phyloP scores from a whole-genome alignment of 2,888 invertebrate genomes.

The Pristionchus arcanus region DNA sequence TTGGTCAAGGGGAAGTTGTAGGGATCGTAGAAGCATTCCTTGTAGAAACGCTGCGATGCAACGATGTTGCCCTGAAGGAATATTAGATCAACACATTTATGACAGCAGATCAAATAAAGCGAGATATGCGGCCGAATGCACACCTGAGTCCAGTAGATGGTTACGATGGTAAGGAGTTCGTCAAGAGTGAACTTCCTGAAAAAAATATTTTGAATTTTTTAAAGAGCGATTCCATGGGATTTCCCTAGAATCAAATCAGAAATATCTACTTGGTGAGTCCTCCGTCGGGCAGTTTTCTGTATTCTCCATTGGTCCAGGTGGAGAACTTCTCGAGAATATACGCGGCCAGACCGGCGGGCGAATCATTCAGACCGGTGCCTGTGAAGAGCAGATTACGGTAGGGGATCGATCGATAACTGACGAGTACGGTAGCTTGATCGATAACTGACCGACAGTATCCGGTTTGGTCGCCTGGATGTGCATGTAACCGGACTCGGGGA shows the following conservation, averaged over 20 bases:
- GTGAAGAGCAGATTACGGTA: not conserved
- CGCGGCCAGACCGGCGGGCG: constrained; percentile 90
- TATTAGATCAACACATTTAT: not conserved
- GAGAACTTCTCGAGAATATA: constrained; percentile 93
- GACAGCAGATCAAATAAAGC: too few species aligned
- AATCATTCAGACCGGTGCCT: constrained; percentile 87
- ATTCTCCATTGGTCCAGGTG: constrained; percentile 84
- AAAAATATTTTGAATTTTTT: not conserved
- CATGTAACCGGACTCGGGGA: constrained; percentile 82
- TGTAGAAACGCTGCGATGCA: constrained; percentile 87
- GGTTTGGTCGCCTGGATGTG: constrained; percentile 92
- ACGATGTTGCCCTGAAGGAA: constrained; percentile 84
- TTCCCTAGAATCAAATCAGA: too few species aligned
- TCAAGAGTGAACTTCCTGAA: constrained; percentile 85
- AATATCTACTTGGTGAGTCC: constrained; percentile 82
- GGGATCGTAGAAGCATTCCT: constrained; percentile 82
- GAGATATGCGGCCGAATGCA: too few species aligned
- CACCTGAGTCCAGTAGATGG: constrained; percentile 87
- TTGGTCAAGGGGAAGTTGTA: not conserved
- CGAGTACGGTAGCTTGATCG: too few species aligned
- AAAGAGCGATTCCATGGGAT: not conserved
- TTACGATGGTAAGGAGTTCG: constrained; percentile 87
- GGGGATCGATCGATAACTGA: constrained; percentile 73
- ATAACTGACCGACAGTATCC: constrained; percentile 87
- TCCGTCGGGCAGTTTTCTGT: constrained; percentile 84